Base-by-base conservation (phyloP, 2,797 vertebrate genomes). In the Acipenser oxyrinchus region DNA sequence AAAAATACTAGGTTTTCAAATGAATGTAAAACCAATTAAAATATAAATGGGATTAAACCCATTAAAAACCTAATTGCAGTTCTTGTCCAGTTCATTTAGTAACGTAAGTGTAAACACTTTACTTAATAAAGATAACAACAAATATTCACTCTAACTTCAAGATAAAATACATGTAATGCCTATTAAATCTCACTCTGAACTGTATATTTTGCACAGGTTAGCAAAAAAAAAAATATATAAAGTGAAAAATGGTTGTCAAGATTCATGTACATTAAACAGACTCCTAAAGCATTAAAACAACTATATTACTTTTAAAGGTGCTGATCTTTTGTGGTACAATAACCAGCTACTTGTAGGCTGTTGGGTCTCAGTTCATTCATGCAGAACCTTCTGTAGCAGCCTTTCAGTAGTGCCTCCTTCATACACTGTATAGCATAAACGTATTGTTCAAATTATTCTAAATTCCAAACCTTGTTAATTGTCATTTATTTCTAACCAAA, bases 1-100 rank as follows among this genome's bases (percentile, higher is more conserved):
- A 85, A 58, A 58, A 58, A 11, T 58, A 88, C 85, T 87, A 85
- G 83, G 84, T 89, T 89, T 89, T 86, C 83, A 83, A 86, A 86
- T 83, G 84, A 89, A 86, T 89, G 81, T 66, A 86, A 86, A 86
- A 83, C 86, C 85, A 83, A 81, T 89, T 89, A 87, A 89, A 89
- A 90, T 90, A 88, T 89, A 91, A 85, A 86, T 83, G 90, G 90
- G 90, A 90, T 90, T 90, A 91, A 5, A 90, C 88, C 86, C 82
- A 84, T 86, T 80, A 37, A 37, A 37, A 37, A 37, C 37, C 37
- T 83, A 76, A 82, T 86, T 76, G 76, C 84, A 85, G 80, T 89
- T 88, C 76, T 87, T 88, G 81, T 89, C 77, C 84, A 78, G 78
- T 83, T 74, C 10, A n/a, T 11, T 58, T 37, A 37, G 37, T 37